Conservation (phyloP, 2,888 invertebrate species). For the Pilophorus perplexus region DNA sequence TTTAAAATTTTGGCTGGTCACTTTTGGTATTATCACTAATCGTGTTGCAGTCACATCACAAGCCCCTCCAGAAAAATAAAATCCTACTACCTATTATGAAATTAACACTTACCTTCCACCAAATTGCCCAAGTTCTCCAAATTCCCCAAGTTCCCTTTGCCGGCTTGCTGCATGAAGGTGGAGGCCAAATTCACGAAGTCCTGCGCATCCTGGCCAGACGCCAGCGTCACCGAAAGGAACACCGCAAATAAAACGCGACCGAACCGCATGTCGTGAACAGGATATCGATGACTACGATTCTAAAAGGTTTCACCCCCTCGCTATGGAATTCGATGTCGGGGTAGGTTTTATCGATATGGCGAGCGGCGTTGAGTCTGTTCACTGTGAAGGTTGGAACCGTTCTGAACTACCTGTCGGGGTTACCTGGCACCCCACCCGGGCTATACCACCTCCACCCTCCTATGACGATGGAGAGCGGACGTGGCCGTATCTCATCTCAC, state of each 20-base stretch:
- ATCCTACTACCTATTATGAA: no score
- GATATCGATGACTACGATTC: no score
- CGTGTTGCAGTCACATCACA: no score
- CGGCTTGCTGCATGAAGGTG: slow-evolving; percentile 29
- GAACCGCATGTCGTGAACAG: background rate
- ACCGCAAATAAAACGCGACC: background rate
- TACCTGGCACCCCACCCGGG: background rate
- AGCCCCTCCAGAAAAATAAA: no score
- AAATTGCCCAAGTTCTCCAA: slow-evolving; percentile 11
- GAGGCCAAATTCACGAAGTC: slow-evolving; percentile 21
- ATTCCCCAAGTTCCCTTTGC: slow-evolving; percentile 18
- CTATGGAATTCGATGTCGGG: no score
- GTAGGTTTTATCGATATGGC: no score
- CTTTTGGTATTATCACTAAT: no score
- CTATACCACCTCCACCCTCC: background rate
- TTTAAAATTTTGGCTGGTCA: no score
- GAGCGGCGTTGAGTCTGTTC: no score
- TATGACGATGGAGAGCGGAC: slow-evolving; percentile 5
- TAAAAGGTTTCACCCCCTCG: no score
- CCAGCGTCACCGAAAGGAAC: background rate
- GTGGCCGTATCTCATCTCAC: background rate
- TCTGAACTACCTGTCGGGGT: slow-evolving; percentile 6
- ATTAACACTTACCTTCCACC: slow-evolving; percentile 23
- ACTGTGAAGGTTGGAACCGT: background rate
- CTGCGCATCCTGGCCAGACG: slow-evolving; percentile 13